Percentiles rank a stretch among this genome's conserved stretches.
These are phyloP conservation scores for Ondatra zibethicus DNA, from an alignment of 2,113 vertebrate genomes.

Conservation along the genomic window DNA sequence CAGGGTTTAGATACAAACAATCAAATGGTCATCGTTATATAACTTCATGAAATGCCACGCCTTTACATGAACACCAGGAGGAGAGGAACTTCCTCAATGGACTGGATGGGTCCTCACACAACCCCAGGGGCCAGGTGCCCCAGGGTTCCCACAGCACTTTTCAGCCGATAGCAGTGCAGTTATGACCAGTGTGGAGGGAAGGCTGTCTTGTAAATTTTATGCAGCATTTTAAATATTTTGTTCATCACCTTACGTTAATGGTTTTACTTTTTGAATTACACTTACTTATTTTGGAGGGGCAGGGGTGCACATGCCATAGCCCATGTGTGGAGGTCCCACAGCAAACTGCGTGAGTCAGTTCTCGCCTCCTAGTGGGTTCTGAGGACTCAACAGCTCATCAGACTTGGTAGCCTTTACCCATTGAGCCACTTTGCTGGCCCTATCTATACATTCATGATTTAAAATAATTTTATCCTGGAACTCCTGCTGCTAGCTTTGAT, in stretches of 20 bases:
- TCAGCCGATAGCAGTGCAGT: not conserved
- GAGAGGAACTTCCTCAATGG: constrained; percentile 10
- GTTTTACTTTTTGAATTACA: not conserved
- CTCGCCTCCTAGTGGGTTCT: not conserved
- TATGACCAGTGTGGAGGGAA: not conserved
- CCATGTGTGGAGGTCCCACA: not conserved
- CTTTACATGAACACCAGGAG: not conserved
- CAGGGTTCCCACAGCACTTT: not conserved
- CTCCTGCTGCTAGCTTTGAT: not conserved
- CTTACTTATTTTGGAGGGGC: not conserved
- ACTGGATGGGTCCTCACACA: not conserved
- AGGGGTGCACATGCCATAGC: not conserved
- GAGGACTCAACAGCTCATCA: not conserved
- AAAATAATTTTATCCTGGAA: not conserved
- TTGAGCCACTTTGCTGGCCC: not conserved
- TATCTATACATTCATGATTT: not conserved
- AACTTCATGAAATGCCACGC: not conserved
- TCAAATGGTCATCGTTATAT: not conserved
- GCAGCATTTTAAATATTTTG: not conserved
- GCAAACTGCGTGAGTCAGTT: not conserved
- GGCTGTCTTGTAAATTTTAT: not conserved
- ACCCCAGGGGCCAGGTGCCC: not conserved
- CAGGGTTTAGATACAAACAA: not conserved
- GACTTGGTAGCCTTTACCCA: not conserved
- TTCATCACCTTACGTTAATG: not conserved